Conservation (phyloP, 2,888 invertebrate species). For the Andrena hattorfiana region DNA sequence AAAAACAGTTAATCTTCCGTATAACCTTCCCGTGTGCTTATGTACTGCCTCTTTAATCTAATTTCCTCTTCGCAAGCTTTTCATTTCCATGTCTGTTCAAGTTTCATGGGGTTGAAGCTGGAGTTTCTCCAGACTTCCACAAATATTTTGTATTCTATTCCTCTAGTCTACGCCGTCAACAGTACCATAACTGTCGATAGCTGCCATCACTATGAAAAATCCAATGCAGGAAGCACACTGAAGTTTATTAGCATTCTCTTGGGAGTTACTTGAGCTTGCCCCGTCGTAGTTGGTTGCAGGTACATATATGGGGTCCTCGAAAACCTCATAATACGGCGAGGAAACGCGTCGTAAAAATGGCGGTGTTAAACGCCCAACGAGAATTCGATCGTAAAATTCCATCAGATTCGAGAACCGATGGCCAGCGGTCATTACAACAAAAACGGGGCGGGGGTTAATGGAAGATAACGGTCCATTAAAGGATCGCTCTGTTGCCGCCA, state of each 20-base stretch:
- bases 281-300: no score
- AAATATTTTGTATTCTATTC: no score
- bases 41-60: no score
- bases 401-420: constrained; percentile 19
- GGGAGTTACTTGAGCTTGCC: no score
- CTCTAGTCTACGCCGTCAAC: no score
- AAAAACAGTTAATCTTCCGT: not conserved
- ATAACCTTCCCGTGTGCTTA: not conserved
- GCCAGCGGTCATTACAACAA: constrained; percentile 37
- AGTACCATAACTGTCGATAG: no score
- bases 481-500: constrained; percentile 30
- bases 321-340: not conserved
- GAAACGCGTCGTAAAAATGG: constrained; percentile 19
- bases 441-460: constrained; percentile 39
- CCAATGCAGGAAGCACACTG: no score
- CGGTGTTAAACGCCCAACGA: not conserved
- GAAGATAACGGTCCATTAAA: constrained; percentile 52
- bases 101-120: no score
- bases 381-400: constrained; percentile 32
- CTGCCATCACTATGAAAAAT: no score
- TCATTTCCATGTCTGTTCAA: not conserved
- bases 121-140: no score
- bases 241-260: no score
- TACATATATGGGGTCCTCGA: not conserved
- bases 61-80: not conserved